These are phyloP conservation scores for Sarcoramphus papa DNA, from an alignment of 2,797 vertebrate genomes.

Conservation along the genomic window DNA sequence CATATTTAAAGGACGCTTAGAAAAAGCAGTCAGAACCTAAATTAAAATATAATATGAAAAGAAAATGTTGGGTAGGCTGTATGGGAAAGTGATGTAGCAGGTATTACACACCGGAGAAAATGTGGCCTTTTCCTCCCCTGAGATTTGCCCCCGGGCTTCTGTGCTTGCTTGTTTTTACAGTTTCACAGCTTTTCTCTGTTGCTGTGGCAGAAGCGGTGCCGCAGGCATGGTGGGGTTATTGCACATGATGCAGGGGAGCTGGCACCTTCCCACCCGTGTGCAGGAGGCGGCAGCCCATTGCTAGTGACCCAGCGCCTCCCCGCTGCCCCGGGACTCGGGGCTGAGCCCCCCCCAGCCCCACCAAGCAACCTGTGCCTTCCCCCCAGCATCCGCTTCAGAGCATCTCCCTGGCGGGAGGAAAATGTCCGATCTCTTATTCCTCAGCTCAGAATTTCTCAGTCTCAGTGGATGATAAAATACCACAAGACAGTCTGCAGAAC, in stretches of 20 bases:
- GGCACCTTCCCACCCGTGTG: too few relatives aligned
- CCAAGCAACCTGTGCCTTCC: not conserved
- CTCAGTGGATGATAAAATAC: not conserved
- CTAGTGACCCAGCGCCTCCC: fast-evolving
- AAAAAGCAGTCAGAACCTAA: not conserved
- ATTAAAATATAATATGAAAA: not conserved
- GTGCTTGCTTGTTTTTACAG: not conserved
- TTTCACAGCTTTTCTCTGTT: not conserved
- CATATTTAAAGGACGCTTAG: conserved; percentile 1
- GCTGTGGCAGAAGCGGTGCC: not conserved
- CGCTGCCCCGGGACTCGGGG: not conserved
- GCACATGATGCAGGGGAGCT: not conserved
- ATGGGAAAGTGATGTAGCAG: not conserved
- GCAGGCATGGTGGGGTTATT: not conserved
- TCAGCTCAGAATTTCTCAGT: not conserved
- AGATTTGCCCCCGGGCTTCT: not conserved
- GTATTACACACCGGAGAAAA: not conserved
- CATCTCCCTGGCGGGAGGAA: not conserved
- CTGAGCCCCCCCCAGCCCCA: not conserved
- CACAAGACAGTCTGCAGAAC: not conserved
- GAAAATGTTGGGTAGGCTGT: not conserved
- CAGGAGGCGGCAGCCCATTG: not conserved
- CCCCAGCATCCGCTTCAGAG: not conserved
- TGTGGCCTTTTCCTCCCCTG: not conserved
- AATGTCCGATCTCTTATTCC: not conserved